Evolutionary conservation across 2,797 vertebrate genomes (phyloP).

Genomic region (Melanotaenia parkinsoni): DNA sequence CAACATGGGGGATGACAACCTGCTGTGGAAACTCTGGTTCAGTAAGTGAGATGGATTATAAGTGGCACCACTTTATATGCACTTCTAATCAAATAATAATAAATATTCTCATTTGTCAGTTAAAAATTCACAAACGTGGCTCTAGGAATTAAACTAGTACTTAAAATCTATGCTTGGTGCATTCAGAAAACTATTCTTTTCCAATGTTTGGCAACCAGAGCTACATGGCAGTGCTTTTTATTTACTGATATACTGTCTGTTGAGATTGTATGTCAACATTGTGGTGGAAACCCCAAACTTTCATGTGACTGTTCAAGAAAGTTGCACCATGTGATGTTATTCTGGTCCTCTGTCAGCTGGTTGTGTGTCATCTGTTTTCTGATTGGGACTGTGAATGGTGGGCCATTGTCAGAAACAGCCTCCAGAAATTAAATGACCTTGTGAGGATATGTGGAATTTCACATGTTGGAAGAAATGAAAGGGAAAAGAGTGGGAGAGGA

Average conservation of each 20-base stretch:
- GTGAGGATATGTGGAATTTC: conserved; percentile 67
- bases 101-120: not conserved
- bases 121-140: not conserved
- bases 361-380: conserved; percentile 47
- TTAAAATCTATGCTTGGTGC: conserved; percentile 8
- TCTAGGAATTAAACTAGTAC: not conserved
- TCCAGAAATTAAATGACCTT: conserved; percentile 38
- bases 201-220: not conserved
- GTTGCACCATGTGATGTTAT: conserved; percentile 67
- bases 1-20: conserved; percentile 68
- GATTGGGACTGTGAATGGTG: conserved; percentile 49
- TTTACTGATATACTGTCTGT: conserved; percentile 13
- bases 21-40: conserved; percentile 90
- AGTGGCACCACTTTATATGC: not conserved
- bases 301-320: conserved; percentile 51
- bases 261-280: conserved; percentile 2
- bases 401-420: conserved; percentile 61
- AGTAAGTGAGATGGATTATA: conserved; percentile 84
- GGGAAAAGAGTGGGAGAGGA: conserved; percentile 2
- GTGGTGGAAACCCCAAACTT: conserved; percentile 5
- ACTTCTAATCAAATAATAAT: not conserved
- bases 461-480: conserved; percentile 40
- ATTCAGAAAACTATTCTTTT: not conserved
- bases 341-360: conserved; percentile 62
- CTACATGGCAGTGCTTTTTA: conserved; percentile 24